These are phyloP conservation scores for Zoanthus sansibaricus DNA, from an alignment of 92 coral and sea anemone genomes.

Conservation along the genomic window DNA sequence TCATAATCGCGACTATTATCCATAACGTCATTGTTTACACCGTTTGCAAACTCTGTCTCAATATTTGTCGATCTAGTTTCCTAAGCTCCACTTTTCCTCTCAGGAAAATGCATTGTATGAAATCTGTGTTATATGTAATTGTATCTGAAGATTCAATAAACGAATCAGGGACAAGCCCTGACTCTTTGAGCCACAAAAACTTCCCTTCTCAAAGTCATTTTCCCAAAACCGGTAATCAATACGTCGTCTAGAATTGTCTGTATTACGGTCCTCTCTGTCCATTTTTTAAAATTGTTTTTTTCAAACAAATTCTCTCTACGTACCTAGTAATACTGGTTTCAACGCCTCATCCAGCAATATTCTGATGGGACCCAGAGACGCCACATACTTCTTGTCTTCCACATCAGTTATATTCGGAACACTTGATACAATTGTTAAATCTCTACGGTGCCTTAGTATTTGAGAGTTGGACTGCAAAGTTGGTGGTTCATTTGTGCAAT, in stretches of 20 bases:
- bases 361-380: constrained; percentile 34
- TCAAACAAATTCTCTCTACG: not conserved
- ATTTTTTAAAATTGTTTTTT: not conserved
- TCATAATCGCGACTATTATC: too few relatives aligned
- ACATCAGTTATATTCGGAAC: not conserved
- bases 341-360: constrained; percentile 14
- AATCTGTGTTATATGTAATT: too few relatives aligned
- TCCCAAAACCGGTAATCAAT: not conserved
- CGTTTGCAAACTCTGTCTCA: too few relatives aligned
- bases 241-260: not conserved
- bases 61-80: too few relatives aligned
- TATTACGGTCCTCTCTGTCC: not conserved
- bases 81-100: too few relatives aligned
- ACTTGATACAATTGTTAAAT: not conserved
- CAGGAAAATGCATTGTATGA: too few relatives aligned
- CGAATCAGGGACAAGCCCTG: too few relatives aligned
- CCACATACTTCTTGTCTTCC: constrained; percentile 19
- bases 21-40: too few relatives aligned
- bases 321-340: constrained; percentile 21
- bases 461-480: constrained; percentile 3
- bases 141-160: too few relatives aligned
- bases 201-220: not conserved
- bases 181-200: too few relatives aligned
- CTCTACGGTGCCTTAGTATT: not conserved
- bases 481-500: not conserved